These are phyloP conservation scores for Galago senegalensis DNA, from an alignment of 2,797 vertebrate genomes.

Conservation along the genomic window DNA sequence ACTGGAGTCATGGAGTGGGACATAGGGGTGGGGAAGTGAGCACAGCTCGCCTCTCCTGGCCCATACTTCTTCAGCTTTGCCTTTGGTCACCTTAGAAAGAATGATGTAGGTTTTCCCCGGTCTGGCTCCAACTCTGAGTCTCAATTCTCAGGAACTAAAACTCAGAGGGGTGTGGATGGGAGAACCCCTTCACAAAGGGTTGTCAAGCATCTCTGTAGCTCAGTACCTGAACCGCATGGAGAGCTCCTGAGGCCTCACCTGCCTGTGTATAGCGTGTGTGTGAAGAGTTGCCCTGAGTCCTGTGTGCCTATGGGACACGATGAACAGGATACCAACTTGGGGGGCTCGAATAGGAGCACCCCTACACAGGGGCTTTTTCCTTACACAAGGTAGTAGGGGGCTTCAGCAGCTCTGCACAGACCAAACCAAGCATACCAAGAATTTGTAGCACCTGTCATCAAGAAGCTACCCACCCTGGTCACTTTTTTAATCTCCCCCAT, in stretches of 20 bases:
- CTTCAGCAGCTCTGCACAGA: background rate
- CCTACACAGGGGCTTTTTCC: background rate
- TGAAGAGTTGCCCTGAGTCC: background rate
- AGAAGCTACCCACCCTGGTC: background rate
- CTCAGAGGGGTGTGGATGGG: background rate
- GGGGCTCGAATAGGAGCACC: fast-evolving
- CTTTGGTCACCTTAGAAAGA: background rate
- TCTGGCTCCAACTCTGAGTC: background rate
- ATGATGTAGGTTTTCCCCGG: background rate
- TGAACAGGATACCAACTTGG: background rate
- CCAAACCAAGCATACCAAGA: background rate
- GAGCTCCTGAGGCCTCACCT: background rate
- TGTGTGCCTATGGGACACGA: background rate
- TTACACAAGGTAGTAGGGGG: background rate
- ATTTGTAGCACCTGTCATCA: background rate
- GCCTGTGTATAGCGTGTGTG: background rate
- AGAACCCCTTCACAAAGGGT: background rate
- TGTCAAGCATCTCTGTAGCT: background rate
- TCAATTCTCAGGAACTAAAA: background rate
- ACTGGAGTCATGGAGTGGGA: background rate
- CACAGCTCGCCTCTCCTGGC: background rate
- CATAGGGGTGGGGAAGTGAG: background rate
- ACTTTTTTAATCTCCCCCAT: background rate
- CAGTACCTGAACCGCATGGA: no score
- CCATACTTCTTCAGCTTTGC: background rate